phyloP scores from a whole-genome alignment of 2,797 vertebrate genomes.

The Picus viridis region DNA sequence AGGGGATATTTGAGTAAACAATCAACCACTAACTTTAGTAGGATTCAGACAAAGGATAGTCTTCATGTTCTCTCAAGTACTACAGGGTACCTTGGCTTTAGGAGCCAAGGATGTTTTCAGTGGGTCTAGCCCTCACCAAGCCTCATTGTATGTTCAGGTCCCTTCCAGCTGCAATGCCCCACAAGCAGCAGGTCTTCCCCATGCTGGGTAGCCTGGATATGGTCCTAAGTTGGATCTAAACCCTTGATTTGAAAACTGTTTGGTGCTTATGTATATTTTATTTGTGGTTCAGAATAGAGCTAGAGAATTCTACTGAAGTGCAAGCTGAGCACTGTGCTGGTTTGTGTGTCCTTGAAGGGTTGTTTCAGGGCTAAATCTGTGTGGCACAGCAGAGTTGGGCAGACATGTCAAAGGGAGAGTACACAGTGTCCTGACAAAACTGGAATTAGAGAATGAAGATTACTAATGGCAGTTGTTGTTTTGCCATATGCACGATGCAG shows the following conservation, averaged over 20 bases:
- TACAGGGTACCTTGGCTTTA: background rate
- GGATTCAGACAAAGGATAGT: background rate
- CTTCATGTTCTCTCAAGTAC: background rate
- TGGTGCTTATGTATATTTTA: background rate
- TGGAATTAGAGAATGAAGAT: background rate
- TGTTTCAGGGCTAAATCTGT: background rate
- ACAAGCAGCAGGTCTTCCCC: fast-evolving
- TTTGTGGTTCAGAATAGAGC: background rate
- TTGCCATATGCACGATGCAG: background rate
- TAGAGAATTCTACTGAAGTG: background rate
- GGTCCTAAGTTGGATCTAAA: background rate
- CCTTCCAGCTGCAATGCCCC: fast-evolving
- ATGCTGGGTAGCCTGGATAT: fast-evolving
- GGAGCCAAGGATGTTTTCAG: fast-evolving
- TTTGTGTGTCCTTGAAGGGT: background rate
- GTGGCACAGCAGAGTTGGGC: background rate
- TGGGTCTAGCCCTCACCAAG: background rate
- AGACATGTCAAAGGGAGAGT: background rate
- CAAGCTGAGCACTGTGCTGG: background rate
- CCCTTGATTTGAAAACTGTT: background rate
- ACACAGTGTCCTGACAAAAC: background rate
- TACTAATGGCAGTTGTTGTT: background rate
- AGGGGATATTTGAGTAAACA: background rate
- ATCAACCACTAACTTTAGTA: background rate
- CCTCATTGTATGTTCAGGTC: fast-evolving